Base-by-base conservation (phyloP, 2,797 vertebrate genomes). In the Morelia viridis region DNA sequence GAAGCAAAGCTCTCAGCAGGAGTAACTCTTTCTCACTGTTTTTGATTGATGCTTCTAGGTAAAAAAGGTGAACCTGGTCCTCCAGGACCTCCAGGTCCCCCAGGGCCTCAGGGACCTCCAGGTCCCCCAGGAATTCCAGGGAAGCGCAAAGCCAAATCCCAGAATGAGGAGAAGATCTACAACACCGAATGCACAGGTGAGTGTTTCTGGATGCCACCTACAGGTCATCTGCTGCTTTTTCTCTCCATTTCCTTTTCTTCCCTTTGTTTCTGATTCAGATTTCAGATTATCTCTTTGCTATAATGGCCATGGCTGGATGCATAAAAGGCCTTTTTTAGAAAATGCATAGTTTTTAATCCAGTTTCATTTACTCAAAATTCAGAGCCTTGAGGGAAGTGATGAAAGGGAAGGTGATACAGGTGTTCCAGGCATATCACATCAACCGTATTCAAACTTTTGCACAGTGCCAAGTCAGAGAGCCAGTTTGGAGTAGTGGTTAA, bases 21-120 rank as follows among this genome's bases (percentile, higher is more conserved):
- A 35, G 31, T 60, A 1, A 80, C 57, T 61, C 13, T 87, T 71
- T 31, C 4, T 56, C 0, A 31, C 93, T 10, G 65, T 61, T 3
- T 61, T 92, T 17, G 1, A 96, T 71, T 91, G 35, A 92, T 68
- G 56, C 22, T 35, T 90, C 0, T 88, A 97, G 98, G 98, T 95
- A 95, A 96, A 15, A 98, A 98, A 92, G 98, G 98, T 46, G 96
- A 98, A 24, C 98, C 98, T 57, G 99, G 99, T 1, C 97, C 93
- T 0, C 95, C 97, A 0, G 98, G 98, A 0, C 98, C 97, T 5
- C 97, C 98, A 0, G 99, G 99, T 1, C 98, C 98, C 0, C 97
- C 98, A 2, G 98, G 99, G 0, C 97, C 96, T 1, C 96, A 96
- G 0, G 97, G 97, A 0, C 98, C 98, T 90, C 98, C 98, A 13